Base-by-base conservation (phyloP, 2,113 vertebrate genomes). In the Phyllopteryx taeniolatus region DNA sequence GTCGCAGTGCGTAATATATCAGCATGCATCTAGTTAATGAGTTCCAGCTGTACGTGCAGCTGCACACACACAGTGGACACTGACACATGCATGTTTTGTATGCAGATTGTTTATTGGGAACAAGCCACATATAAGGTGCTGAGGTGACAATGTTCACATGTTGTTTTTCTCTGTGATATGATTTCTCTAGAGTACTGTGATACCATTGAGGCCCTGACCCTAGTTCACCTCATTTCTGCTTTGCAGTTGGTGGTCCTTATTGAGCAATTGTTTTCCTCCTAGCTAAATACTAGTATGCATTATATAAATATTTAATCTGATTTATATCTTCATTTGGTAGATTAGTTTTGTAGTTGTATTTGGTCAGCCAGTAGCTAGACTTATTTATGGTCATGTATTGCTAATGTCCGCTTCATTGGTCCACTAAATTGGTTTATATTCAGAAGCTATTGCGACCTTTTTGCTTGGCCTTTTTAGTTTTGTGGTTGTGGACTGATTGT, bases 401-500 rank as follows among this genome's bases (percentile, higher is more conserved):
- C 14, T 70, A 27, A 54, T 44, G 20, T 70, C 66, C 66, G 64
- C 61, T 66, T 65, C 11, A 71, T 46, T 22, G 4, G 19, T 20
- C 15, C 63, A 27, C 39, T 67, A 68, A 67, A 76, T 71, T 70
- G 61, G 33, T 70, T 72, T 66, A 68, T 61, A 53, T 81, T 73
- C 8, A 1, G 72, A 67, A 64, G 43, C 57, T 62, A 12, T 60
- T 53, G 12, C 72, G 71, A 80, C 76, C 74, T 27, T 44, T 67
- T 67, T 43, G 33, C 33, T 67, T 74, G 82, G 77, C 80, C 77
- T 71, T 53, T 47, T 27, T 62, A 62, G 57, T 67, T 72, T 64
- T 79, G 22, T 77, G 62, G 65, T 31, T n/a, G 56, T 39, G 72
- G 62, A 56, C 68, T 27, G 79, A 81, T 82, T 83, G 80, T 89